Percentiles rank a stretch among this genome's conserved stretches.
These are phyloP conservation scores for Ammodytes dubius DNA, from an alignment of 2,113 vertebrate genomes.

Conservation along the genomic window DNA sequence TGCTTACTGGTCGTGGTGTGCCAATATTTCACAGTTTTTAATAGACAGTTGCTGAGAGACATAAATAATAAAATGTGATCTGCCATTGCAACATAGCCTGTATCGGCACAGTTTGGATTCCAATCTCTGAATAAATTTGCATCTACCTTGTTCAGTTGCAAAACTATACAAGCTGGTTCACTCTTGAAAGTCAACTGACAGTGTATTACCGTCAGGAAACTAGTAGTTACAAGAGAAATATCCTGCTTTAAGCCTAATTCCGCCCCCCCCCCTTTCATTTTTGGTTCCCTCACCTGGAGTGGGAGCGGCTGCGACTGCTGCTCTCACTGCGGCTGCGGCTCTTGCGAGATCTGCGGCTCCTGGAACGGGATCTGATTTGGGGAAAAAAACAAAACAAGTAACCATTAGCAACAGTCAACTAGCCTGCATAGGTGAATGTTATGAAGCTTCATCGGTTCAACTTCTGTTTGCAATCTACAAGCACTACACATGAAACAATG, in stretches of 20 bases:
- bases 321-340: slow-evolving; percentile 93
- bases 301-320: slow-evolving; percentile 91
- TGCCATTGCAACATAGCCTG: not conserved
- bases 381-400: not conserved
- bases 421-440: not conserved
- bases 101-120: not conserved
- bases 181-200: no score
- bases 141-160: not conserved
- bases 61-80: not conserved
- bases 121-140: not conserved
- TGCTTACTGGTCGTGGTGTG: not conserved
- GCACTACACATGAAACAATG: not conserved
- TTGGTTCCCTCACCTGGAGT: slow-evolving; percentile 88
- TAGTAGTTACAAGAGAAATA: not conserved
- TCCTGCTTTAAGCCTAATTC: not conserved
- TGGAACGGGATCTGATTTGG: slow-evolving; percentile 93
- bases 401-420: not conserved
- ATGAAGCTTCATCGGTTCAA: no score
- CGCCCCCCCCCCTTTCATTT: no score
- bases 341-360: slow-evolving; percentile 94
- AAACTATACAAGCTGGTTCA: not conserved
- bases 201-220: no score
- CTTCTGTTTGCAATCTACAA: not conserved
- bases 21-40: not conserved
- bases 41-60: not conserved